phyloP scores from a whole-genome alignment of 2,888 invertebrate genomes.

The Piscicola geometra region DNA sequence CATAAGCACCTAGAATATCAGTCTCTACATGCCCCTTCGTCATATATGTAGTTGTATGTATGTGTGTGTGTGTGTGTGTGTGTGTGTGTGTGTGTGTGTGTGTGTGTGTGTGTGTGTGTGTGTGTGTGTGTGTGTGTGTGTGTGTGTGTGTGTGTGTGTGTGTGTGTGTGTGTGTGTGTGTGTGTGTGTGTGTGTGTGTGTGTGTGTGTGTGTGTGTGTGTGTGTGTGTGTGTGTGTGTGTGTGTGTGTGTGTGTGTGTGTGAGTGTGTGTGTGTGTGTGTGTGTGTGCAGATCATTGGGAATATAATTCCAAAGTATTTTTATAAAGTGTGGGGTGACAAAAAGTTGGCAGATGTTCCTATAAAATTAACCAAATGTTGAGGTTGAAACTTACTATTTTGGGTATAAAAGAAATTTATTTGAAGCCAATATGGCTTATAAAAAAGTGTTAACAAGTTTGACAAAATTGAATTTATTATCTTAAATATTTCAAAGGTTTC shows the following conservation, averaged over 20 bases:
- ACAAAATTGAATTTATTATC: too few relatives aligned
- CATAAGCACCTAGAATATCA: too few relatives aligned
- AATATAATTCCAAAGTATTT: constrained; percentile 8
- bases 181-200: constrained; percentile 29
- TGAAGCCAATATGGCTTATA: too few relatives aligned
- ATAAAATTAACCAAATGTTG: too few relatives aligned
- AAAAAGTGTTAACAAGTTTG: too few relatives aligned
- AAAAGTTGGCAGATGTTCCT: too few relatives aligned
- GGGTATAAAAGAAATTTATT: too few relatives aligned
- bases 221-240: constrained; percentile 32
- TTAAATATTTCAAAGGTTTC: too few relatives aligned
- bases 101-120: constrained; percentile 26
- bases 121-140: constrained; percentile 24
- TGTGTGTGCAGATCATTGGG: constrained; percentile 16
- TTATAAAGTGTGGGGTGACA: too few relatives aligned
- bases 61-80: background rate
- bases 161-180: constrained; percentile 25
- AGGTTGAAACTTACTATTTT: too few relatives aligned
- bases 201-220: constrained; percentile 33
- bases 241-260: constrained; percentile 32
- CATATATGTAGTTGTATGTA: background rate
- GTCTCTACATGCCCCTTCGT: too few relatives aligned
- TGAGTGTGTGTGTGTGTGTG: constrained; percentile 29
- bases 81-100: constrained; percentile 21
- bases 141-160: constrained; percentile 29